phyloP scores from a whole-genome alignment of 2,888 invertebrate genomes.

The Heliconius ismenius region DNA sequence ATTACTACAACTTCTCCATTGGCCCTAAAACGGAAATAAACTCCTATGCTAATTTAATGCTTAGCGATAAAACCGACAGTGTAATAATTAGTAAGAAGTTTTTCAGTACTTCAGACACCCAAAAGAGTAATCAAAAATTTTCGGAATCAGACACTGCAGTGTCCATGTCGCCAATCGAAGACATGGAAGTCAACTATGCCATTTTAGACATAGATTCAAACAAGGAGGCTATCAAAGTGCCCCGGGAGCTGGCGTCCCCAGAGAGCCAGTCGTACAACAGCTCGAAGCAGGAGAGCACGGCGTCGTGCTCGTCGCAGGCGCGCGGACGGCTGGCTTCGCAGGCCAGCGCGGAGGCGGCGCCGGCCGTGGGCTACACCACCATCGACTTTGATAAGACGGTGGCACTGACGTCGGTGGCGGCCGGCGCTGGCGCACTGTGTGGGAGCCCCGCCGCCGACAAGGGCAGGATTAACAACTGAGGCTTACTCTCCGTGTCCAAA shows the following conservation, averaged over 20 bases:
- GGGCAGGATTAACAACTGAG: conserved; percentile 47
- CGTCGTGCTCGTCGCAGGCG: conserved; percentile 61
- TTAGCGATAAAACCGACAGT: conserved; percentile 65
- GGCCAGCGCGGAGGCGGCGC: conserved; percentile 57
- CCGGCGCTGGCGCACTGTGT: conserved; percentile 82
- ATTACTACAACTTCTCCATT: conserved; percentile 68
- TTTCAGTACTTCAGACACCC: conserved; percentile 53
- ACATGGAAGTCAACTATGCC: conserved; percentile 86
- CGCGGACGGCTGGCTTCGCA: conserved; percentile 65
- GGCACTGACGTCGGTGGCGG: conserved; percentile 91
- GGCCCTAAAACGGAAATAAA: conserved; percentile 64
- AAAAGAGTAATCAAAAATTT: conserved; percentile 58
- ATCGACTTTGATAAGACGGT: conserved; percentile 97
- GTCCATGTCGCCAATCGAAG: conserved; percentile 71
- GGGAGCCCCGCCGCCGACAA: conserved; percentile 69
- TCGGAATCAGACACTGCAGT: conserved; percentile 74
- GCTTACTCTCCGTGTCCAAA: conserved; percentile 45
- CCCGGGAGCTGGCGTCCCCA: conserved; percentile 59
- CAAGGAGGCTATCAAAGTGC: conserved; percentile 60
- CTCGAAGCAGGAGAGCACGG: conserved; percentile 63
- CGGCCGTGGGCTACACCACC: conserved; percentile 88
- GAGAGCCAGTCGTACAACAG: conserved; percentile 63
- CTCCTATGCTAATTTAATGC: conserved; percentile 70
- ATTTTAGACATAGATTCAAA: conserved; percentile 87
- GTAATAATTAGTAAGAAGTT: conserved; percentile 58